Base-by-base conservation (phyloP, 2,888 invertebrate species). In the Pandemis cinnamomeana region DNA sequence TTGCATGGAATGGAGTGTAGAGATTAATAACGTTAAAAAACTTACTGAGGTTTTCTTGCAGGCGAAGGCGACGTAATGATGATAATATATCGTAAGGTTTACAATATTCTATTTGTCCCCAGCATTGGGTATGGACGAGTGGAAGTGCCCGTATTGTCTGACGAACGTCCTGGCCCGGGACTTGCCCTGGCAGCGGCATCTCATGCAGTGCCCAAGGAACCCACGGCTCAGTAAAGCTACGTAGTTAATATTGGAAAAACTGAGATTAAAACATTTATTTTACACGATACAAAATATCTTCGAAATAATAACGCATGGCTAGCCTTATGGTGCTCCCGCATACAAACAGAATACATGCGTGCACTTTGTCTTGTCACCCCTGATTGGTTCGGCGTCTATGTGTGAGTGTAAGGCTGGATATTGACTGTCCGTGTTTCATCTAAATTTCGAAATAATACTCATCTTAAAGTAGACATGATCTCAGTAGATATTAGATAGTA, bases 121-220 rank as follows among this genome's bases (percentile, higher is more conserved):
- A 94, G 93, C 93, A 1, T 77, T 93, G 1, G 91, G 93, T 55
- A 80, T 92, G 80, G 96, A 97, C 51, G 96, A 96, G 77, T 97
- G 96, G 87, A 96, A 97, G 80, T 99, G 99, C 86, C 98, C 98
- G 0, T 95, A 98, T 76, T 99, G 99, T 86, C 96, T 97, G 82
- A 95, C 95, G 77, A 97, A 97, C 86, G 95, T 98, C 2, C 93
- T 96, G 78, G 95, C 96, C 7, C 95, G 96, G 15, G 97, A 98
- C 83, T 95, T 97, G 69, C 97, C 97, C 20, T 98, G 98, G 98
- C 96, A 96, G 85, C 94, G 96, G 67, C 97, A 98, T 85, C 95
- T 98, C 46, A 96, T 96, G 95, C 95, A 96, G 78, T 94, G 94
- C 72, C 90, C 92, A 0, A 83, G 93, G 48, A 94, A 94, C 80